Base-by-base conservation (phyloP, 2,888 invertebrate genomes). In the Cephus pygmeus region DNA sequence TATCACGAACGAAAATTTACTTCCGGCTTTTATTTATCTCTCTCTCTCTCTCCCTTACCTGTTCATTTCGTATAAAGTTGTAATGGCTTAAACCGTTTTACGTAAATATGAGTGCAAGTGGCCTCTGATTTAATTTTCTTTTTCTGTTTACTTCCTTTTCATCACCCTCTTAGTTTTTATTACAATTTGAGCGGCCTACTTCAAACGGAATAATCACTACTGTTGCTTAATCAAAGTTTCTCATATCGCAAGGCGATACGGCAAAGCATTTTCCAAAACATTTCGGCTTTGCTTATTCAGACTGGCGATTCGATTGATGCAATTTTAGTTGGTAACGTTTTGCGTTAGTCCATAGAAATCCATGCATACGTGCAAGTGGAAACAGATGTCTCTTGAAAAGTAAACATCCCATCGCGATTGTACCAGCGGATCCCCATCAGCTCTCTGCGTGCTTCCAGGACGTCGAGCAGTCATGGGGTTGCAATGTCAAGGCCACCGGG, bases 401-500 rank as follows among this genome's bases (percentile, higher is more conserved):
- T 33, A 69, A 69, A 69, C 30, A 69, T 2, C 15, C 15, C 71
- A 30, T 3, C 71, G 11, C 11, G 30, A 4, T 15, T 30, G 12
- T 15, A 33, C 69, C 30, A 40, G 15, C 15, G 15, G 15, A 69
- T 69, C 31, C 31, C 31, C 69, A 33, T 69, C 69, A 9, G 33
- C 4, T 30, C 12, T 69, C 30, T 69, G 12, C 71, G 71, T 15
- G 71, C 71, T 33, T 69, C 30, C 71, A 33, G 71, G 4, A 69
- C 30, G 40, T 15, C 23, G 71, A 69, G 71, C 40, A 69, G 77
- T 34, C 33, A 36, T 71, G 77, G 79, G 80, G 81, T 83, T 78
- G 79, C 83, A 86, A 83, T 85, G 86, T 85, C 86, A 86, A 85
- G 86, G 86, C 82, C 84, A 84, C 81, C 84, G 79, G 83, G 85